Conservation (phyloP, 2,113 vertebrate species). For the Amblyopsis rosae region DNA sequence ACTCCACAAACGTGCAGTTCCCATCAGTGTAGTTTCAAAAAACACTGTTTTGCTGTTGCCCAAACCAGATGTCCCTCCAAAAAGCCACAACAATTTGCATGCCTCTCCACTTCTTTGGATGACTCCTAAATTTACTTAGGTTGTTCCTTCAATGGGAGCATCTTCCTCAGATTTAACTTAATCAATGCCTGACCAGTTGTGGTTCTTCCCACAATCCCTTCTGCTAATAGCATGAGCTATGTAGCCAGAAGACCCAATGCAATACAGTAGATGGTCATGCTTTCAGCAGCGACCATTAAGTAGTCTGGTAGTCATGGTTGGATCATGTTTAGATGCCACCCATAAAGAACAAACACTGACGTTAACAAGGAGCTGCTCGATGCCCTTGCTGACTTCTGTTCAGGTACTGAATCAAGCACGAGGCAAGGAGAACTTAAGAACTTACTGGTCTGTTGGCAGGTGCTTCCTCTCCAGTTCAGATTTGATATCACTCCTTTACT, state of each 20-base stretch:
- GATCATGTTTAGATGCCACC: background rate
- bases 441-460: background rate
- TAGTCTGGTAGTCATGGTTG: constrained; percentile 4
- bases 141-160: constrained; percentile 6
- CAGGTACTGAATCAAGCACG: background rate
- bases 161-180: constrained; percentile 6
- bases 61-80: constrained; percentile 24
- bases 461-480: background rate
- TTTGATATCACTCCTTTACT: background rate
- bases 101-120: constrained; percentile 6
- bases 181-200: constrained; percentile 13
- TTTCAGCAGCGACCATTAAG: constrained; percentile 15
- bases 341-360: constrained; percentile 12
- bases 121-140: background rate
- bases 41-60: constrained; percentile 2
- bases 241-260: constrained; percentile 6
- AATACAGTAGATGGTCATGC: background rate
- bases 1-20: background rate
- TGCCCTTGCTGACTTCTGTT: background rate
- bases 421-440: background rate
- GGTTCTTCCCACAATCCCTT: constrained; percentile 8
- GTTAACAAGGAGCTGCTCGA: too few species aligned
- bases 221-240: constrained; percentile 13
- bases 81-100: constrained; percentile 1
- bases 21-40: constrained; percentile 24